Evolutionary conservation across 1,140 invertebrate species (phyloP).

Genomic region (Temnothorax curvispinosus): DNA sequence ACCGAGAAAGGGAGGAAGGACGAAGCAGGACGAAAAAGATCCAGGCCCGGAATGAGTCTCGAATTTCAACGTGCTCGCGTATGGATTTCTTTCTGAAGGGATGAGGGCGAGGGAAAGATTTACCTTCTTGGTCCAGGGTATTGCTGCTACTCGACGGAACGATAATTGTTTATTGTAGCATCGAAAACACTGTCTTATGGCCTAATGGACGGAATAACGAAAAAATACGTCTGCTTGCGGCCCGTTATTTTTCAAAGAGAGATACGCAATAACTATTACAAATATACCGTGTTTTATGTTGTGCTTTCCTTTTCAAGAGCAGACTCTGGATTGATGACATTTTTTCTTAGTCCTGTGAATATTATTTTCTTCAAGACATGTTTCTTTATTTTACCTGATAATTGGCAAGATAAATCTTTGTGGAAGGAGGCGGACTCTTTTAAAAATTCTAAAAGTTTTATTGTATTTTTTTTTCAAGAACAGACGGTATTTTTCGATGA

Average conservation of each 20-base stretch:
- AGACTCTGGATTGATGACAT: no score
- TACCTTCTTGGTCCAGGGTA: not conserved
- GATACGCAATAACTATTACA: no score
- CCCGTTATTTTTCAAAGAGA: not conserved
- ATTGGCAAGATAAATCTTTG: no score
- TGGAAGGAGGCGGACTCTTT: no score
- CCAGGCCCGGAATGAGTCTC: constrained; percentile 66
- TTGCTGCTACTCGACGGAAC: not conserved
- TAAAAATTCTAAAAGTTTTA: no score
- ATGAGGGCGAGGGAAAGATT: constrained; percentile 54
- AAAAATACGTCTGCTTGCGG: not conserved
- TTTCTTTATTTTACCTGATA: no score
- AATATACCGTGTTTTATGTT: no score
- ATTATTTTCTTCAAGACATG: no score
- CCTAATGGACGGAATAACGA: not conserved
- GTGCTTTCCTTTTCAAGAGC: no score
- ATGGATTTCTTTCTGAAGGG: constrained; percentile 10
- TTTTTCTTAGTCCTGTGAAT: no score
- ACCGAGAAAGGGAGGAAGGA: constrained; percentile 54
- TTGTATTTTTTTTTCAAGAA: no score
- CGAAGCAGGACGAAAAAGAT: constrained; percentile 47
- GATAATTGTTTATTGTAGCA: not conserved
- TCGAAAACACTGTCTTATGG: not conserved
- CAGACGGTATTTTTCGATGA: no score
- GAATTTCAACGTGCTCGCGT: constrained; percentile 69